Conservation (phyloP, 2,797 vertebrate species). For the Notamacropus eugenii region DNA sequence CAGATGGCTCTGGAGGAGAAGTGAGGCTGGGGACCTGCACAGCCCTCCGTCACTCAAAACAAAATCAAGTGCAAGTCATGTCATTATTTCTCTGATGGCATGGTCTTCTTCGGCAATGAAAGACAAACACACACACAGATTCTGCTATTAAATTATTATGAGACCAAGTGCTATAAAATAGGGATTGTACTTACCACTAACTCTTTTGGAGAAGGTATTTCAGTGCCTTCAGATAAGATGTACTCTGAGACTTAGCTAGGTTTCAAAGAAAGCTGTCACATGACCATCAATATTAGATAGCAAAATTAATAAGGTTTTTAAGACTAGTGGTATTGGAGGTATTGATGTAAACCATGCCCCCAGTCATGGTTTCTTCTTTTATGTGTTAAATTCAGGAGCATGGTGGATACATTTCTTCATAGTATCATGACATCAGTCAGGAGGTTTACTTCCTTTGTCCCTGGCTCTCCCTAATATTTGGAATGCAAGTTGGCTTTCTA, state of each 20-base stretch:
- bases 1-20: no score
- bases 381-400: neutral
- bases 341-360: neutral
- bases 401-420: neutral
- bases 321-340: neutral
- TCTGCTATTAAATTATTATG: neutral
- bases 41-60: no score
- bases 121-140: neutral
- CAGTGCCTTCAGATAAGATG: slow-evolving; percentile 19
- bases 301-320: neutral
- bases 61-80: no score
- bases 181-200: neutral
- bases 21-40: no score
- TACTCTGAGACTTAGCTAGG: neutral
- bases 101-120: no score
- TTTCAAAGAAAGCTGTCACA: slow-evolving; percentile 30
- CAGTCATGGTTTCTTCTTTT: neutral
- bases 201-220: slow-evolving; percentile 14
- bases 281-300: neutral
- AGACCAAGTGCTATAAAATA: neutral
- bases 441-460: slow-evolving; percentile 11
- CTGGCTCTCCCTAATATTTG: neutral
- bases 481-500: slow-evolving; percentile 20
- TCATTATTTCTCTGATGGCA: no score
- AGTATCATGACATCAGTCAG: neutral